A percentile compares a stretch with the other conserved stretches of the same genome.
Evolutionary conservation across 2,888 invertebrate genomes (phyloP).

Genomic region (Chymomyza fuscimana): DNA sequence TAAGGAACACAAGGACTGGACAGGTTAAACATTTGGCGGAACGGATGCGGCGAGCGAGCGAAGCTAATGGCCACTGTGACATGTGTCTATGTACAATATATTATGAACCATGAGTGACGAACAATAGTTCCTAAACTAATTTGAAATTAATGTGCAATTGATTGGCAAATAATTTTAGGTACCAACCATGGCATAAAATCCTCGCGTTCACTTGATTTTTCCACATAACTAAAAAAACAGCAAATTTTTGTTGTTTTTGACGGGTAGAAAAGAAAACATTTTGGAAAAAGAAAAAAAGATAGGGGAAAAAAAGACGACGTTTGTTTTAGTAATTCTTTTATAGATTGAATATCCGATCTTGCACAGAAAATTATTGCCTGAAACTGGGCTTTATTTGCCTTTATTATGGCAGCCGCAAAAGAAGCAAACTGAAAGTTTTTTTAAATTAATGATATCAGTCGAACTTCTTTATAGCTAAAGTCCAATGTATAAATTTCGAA

Average conservation of each 20-base stretch:
- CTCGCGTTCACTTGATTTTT: constrained; percentile 86
- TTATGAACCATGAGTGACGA: constrained; percentile 27
- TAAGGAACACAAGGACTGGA: background rate
- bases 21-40: constrained; percentile 3
- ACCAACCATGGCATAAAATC: constrained; percentile 91
- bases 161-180: constrained; percentile 70
- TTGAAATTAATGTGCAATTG: constrained; percentile 23
- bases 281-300: constrained; percentile 59
- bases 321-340: constrained; percentile 43
- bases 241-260: constrained; percentile 23
- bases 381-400: constrained; percentile 10
- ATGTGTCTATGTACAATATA: constrained; percentile 58
- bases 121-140: constrained; percentile 51
- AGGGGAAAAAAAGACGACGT: constrained; percentile 52
- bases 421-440: background rate
- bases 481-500: no score
- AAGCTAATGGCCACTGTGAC: constrained; percentile 53
- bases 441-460: background rate
- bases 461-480: background rate
- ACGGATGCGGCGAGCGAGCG: constrained; percentile 49
- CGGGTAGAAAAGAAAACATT: constrained; percentile 46
- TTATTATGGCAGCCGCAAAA: no score
- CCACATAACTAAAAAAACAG: constrained; percentile 84
- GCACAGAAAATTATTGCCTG: constrained; percentile 71
- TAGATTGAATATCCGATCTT: constrained; percentile 19